A percentile compares a stretch with the other conserved stretches of the same genome.
These are phyloP conservation scores for Globia sparganii DNA, from an alignment of 2,888 invertebrate species.

Conservation along the genomic window DNA sequence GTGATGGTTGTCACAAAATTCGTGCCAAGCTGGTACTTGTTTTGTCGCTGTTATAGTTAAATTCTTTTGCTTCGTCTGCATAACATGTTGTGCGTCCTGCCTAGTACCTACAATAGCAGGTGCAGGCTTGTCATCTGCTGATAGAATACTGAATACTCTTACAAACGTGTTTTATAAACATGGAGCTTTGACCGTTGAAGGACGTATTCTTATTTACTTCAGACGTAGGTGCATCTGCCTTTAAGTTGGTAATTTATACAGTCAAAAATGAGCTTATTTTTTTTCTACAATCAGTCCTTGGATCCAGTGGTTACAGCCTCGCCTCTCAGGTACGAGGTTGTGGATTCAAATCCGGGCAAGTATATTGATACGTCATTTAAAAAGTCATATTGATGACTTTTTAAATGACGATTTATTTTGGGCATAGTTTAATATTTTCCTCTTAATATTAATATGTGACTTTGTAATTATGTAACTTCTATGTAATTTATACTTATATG, in stretches of 20 bases:
- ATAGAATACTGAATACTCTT: conserved; percentile 8
- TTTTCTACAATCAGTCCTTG: neutral
- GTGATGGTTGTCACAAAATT: neutral
- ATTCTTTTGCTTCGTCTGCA: neutral
- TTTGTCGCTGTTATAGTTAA: neutral
- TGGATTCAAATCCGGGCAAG: neutral
- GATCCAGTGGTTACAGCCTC: neutral
- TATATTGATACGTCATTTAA: no score
- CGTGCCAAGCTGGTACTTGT: neutral
- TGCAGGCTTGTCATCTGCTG: conserved; percentile 7
- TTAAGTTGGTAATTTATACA: neutral
- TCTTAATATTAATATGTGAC: no score
- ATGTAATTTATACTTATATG: no score
- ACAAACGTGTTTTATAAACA: conserved; percentile 30
- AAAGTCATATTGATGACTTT: no score
- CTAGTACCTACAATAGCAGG: neutral
- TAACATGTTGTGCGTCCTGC: neutral
- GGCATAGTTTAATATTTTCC: no score
- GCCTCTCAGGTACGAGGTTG: neutral
- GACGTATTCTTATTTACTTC: neutral
- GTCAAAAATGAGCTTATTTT: neutral
- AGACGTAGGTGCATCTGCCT: neutral
- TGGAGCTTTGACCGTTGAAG: conserved; percentile 1
- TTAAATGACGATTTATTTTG: no score
- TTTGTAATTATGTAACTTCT: no score